These are phyloP conservation scores for Agrilus mali DNA, from an alignment of 2,888 invertebrate species.

Conservation along the genomic window DNA sequence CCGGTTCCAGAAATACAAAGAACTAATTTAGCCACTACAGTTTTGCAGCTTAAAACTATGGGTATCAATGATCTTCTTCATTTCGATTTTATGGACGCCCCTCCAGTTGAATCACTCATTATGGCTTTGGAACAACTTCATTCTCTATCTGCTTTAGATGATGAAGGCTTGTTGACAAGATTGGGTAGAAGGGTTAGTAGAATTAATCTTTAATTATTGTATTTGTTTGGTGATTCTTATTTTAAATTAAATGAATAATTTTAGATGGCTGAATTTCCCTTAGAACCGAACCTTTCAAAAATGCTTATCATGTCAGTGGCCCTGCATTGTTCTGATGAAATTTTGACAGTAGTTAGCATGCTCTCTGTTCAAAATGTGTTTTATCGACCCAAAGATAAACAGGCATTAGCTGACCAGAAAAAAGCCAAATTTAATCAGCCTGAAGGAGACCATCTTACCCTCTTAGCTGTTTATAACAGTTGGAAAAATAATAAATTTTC, in stretches of 20 bases:
- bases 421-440: slow-evolving; percentile 99
- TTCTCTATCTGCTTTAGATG: slow-evolving; percentile 91
- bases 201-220: slow-evolving; percentile 1
- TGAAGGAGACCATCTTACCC: slow-evolving; percentile 94
- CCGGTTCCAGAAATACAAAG: slow-evolving; percentile 98
- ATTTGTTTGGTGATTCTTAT: neutral
- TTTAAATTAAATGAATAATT: slow-evolving; percentile 3
- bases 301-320: slow-evolving; percentile 99
- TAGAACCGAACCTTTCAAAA: slow-evolving; percentile 96
- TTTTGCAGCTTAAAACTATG: slow-evolving; percentile 96
- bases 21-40: slow-evolving; percentile 93
- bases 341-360: slow-evolving; percentile 98
- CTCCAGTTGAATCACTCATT: slow-evolving; percentile 93
- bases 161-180: slow-evolving; percentile 76
- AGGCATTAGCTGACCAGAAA: slow-evolving; percentile 94
- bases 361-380: slow-evolving; percentile 98
- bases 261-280: slow-evolving; percentile 97
- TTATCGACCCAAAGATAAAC: slow-evolving; percentile 89
- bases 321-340: slow-evolving; percentile 93
- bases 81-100: slow-evolving; percentile 99
- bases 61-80: slow-evolving; percentile 96
- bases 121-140: slow-evolving; percentile 96
- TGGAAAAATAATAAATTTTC: slow-evolving; percentile 99
- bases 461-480: slow-evolving; percentile 96
- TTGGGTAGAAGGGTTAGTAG: slow-evolving; percentile 56